Conservation (phyloP, 1,140 invertebrate genomes). For the Neoseiulus cucumeris region DNA sequence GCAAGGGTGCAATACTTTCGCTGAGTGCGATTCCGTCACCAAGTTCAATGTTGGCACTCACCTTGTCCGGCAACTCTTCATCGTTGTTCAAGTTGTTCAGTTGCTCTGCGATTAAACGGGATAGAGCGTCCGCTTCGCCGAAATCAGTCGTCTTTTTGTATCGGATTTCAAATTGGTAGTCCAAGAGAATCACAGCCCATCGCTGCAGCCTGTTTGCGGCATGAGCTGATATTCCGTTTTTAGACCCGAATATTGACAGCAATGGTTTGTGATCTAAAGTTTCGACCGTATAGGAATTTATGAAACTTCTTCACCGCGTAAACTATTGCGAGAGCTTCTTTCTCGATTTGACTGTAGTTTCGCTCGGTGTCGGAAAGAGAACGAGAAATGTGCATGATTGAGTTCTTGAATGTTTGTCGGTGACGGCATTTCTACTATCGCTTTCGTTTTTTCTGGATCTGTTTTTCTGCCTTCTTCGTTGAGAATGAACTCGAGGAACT, state of each 20-base stretch:
- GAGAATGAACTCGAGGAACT: too few species aligned
- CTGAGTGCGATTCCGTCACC: too few species aligned
- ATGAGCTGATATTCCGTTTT: constrained; percentile 20
- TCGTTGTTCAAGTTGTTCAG: background rate
- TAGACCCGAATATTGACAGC: constrained; percentile 25
- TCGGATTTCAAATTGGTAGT: constrained; percentile 25
- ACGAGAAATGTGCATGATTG: constrained; percentile 20
- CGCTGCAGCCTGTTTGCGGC: constrained; percentile 20
- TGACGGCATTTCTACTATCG: too few species aligned
- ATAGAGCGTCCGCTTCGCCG: constrained; percentile 21
- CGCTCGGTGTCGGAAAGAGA: constrained; percentile 28
- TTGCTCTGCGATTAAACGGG: background rate
- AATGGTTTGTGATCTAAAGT: constrained; percentile 32
- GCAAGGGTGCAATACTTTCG: too few species aligned
- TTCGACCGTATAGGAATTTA: constrained; percentile 29
- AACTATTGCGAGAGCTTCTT: constrained; percentile 32
- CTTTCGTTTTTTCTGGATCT: too few species aligned
- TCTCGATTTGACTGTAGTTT: constrained; percentile 34
- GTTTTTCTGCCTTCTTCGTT: too few species aligned
- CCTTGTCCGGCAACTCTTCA: too few species aligned
- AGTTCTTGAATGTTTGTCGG: too few species aligned
- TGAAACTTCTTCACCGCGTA: constrained; percentile 32
- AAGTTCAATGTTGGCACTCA: too few species aligned
- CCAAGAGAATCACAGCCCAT: constrained; percentile 24
- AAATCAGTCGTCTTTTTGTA: constrained; percentile 18